Conservation (phyloP, 2,797 vertebrate genomes). For the Psittacula derbiana region DNA sequence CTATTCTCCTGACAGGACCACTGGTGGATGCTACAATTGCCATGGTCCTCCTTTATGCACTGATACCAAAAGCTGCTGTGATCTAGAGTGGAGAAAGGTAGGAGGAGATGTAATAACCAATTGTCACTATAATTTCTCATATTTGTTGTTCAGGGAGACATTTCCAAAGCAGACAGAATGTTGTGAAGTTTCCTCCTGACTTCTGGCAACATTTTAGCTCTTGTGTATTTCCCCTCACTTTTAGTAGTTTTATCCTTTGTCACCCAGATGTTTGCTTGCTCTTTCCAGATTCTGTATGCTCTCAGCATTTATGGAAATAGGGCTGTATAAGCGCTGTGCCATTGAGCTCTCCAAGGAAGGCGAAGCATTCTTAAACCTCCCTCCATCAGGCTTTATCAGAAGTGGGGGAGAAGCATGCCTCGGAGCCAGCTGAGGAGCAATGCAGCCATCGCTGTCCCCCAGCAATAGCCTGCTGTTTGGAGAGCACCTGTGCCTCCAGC, state of each 20-base stretch:
- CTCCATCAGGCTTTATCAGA: background rate
- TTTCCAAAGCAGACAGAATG: background rate
- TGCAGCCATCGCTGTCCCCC: background rate
- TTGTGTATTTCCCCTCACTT: background rate
- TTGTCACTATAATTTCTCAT: background rate
- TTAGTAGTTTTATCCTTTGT: background rate
- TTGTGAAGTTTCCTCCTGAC: background rate
- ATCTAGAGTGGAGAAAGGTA: background rate
- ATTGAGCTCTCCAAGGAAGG: background rate
- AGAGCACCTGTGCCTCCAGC: background rate
- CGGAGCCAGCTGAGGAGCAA: background rate
- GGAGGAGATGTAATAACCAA: background rate
- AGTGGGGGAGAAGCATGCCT: accelerated
- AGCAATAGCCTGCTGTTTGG: background rate
- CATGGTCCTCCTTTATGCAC: accelerated
- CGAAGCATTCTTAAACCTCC: background rate
- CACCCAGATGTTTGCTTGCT: background rate
- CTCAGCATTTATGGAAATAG: background rate
- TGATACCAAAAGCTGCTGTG: background rate
- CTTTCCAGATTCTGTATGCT: background rate
- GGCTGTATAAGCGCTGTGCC: background rate
- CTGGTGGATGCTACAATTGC: accelerated
- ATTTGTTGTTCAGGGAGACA: background rate
- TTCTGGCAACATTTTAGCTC: background rate
- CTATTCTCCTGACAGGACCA: background rate